These are phyloP conservation scores for Trichoplusia ni DNA, from an alignment of 1,140 invertebrate species.

Conservation along the genomic window DNA sequence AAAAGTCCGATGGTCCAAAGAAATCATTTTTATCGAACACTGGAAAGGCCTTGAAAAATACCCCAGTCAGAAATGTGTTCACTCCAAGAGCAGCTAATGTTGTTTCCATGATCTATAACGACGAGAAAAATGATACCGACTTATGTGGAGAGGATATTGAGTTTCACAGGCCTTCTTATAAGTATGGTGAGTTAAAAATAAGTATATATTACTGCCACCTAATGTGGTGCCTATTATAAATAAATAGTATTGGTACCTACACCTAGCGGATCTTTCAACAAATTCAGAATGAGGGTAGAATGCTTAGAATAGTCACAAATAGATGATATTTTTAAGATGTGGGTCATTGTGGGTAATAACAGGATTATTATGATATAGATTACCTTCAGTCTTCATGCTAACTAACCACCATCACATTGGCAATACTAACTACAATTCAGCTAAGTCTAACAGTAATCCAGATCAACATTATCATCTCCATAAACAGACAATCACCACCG, in stretches of 20 bases:
- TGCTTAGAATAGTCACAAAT: too few relatives aligned
- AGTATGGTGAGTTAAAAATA: slow-evolving; percentile 53
- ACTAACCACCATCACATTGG: too few relatives aligned
- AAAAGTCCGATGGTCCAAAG: slow-evolving; percentile 58
- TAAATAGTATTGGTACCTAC: too few relatives aligned
- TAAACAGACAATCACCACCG: slow-evolving; percentile 61
- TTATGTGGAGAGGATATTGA: slow-evolving; percentile 55
- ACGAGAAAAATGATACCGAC: slow-evolving; percentile 41
- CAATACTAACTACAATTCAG: too few relatives aligned
- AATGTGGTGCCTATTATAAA: too few relatives aligned
- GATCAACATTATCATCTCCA: not conserved
- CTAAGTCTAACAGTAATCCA: not conserved
- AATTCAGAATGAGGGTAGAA: too few relatives aligned
- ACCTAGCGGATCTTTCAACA: too few relatives aligned
- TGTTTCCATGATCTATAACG: slow-evolving; percentile 62
- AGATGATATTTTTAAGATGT: too few relatives aligned
- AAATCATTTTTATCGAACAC: slow-evolving; percentile 70
- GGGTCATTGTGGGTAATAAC: too few relatives aligned
- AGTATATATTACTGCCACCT: too few relatives aligned
- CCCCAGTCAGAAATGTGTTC: slow-evolving; percentile 55
- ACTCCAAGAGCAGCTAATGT: slow-evolving; percentile 62
- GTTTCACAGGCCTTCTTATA: slow-evolving; percentile 63
- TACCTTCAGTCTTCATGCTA: too few relatives aligned
- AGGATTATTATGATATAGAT: too few relatives aligned
- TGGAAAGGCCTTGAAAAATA: slow-evolving; percentile 65